Percentiles rank a stretch among this genome's conserved stretches.
Evolutionary conservation across 2,888 invertebrate genomes (phyloP).

Genomic region (Calameuta idolon): DNA sequence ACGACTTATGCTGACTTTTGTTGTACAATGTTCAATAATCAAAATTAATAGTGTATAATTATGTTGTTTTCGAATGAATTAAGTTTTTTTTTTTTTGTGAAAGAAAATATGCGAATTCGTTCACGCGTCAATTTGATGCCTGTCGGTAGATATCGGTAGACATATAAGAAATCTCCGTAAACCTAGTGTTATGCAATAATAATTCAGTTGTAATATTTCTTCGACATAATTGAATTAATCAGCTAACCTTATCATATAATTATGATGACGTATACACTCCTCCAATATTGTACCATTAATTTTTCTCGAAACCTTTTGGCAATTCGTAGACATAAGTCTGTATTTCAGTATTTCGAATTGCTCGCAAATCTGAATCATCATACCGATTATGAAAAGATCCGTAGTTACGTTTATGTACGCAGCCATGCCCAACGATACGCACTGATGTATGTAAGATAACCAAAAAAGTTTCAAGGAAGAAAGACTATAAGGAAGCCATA

Average conservation of each 20-base stretch:
- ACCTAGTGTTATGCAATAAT: too few relatives aligned
- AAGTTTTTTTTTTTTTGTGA: too few relatives aligned
- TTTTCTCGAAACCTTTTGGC: not conserved
- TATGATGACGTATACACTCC: constrained; percentile 29
- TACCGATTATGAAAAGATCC: constrained; percentile 20
- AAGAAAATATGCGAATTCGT: too few relatives aligned
- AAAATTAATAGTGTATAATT: too few relatives aligned
- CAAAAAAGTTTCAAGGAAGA: constrained; percentile 26
- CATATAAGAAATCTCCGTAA: too few relatives aligned
- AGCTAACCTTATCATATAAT: constrained; percentile 25
- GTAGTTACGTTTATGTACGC: constrained; percentile 14
- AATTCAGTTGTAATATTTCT: not conserved
- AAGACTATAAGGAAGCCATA: constrained; percentile 35
- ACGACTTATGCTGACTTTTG: too few relatives aligned
- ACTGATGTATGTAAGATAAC: constrained; percentile 29
- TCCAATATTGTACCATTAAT: constrained; percentile 15
- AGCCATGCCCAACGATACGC: constrained; percentile 13
- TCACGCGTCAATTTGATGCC: too few relatives aligned
- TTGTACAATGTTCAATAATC: too few relatives aligned
- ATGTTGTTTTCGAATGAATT: too few relatives aligned
- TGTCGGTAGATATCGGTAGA: too few relatives aligned
- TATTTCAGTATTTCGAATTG: constrained; percentile 51
- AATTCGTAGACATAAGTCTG: constrained; percentile 26
- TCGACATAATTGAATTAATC: not conserved
- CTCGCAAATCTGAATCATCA: constrained; percentile 33